Conservation (phyloP, 2,888 invertebrate species). For the Melitaea athalia region DNA sequence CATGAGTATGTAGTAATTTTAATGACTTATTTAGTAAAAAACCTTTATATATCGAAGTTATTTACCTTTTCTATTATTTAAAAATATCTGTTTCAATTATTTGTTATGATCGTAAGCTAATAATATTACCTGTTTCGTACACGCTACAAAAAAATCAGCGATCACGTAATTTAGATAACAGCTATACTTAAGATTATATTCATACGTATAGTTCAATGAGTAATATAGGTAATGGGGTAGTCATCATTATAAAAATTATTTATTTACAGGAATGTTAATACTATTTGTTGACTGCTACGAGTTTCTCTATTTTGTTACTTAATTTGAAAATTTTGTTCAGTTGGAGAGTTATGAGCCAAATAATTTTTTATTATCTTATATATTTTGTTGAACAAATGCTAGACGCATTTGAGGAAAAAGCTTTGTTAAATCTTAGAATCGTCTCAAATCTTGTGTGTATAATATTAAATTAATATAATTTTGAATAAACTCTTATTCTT, state of each 20-base stretch:
- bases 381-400: too few relatives aligned
- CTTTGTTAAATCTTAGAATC: too few relatives aligned
- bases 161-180: not conserved
- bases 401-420: too few relatives aligned
- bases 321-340: not conserved
- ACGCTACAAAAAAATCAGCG: slow-evolving; percentile 7
- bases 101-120: slow-evolving; percentile 4
- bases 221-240: not conserved
- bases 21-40: slow-evolving; percentile 21
- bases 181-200: not conserved
- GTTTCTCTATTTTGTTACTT: not conserved
- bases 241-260: not conserved
- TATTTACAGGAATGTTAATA: not conserved
- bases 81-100: slow-evolving; percentile 22
- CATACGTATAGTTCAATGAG: not conserved
- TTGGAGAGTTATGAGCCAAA: too few relatives aligned
- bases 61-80: slow-evolving; percentile 2
- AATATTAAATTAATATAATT: too few relatives aligned
- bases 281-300: not conserved
- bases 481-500: too few relatives aligned
- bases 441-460: too few relatives aligned
- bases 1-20: slow-evolving; percentile 5
- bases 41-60: not conserved
- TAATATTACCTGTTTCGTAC: slow-evolving; percentile 7
- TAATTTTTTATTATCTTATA: too few relatives aligned